Percentiles rank a stretch among this genome's conserved stretches.
These are phyloP conservation scores for Corythaixoides concolor DNA, from an alignment of 2,113 vertebrate species.

Conservation along the genomic window DNA sequence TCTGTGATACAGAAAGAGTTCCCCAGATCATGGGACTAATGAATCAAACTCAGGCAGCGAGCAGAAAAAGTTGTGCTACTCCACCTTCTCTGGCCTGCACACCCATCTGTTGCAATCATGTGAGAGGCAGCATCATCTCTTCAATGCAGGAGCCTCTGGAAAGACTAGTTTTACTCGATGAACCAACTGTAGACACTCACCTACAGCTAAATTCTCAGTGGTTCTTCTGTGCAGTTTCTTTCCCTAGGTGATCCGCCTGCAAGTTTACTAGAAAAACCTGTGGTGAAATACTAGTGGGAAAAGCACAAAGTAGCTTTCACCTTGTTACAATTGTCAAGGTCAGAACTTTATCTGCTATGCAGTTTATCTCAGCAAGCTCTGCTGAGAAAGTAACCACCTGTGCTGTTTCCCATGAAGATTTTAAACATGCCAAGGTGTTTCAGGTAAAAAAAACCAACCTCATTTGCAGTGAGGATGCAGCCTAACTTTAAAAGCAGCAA, in stretches of 20 bases:
- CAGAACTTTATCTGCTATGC: background rate
- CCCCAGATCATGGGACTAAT: background rate
- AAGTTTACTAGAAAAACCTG: slow-evolving; percentile 33
- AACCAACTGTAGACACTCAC: background rate
- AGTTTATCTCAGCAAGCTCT: background rate
- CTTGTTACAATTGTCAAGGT: background rate
- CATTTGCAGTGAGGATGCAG: background rate
- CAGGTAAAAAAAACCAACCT: background rate
- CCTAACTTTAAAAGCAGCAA: background rate
- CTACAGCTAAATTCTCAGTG: background rate
- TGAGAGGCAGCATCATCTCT: background rate
- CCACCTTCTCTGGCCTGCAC: background rate
- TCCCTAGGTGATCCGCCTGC: background rate
- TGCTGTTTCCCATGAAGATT: background rate
- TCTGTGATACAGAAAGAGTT: background rate
- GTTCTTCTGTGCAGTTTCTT: background rate
- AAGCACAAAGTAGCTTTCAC: background rate
- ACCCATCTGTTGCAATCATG: slow-evolving; percentile 33
- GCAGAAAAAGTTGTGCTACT: background rate
- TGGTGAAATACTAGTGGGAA: background rate
- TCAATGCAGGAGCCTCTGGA: slow-evolving; percentile 12
- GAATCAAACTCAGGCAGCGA: background rate
- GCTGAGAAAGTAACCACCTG: background rate
- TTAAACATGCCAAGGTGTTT: background rate
- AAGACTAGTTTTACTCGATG: slow-evolving; percentile 46